Conservation (phyloP, 2,113 vertebrate genomes). For the Diphyllodes magnificus region DNA sequence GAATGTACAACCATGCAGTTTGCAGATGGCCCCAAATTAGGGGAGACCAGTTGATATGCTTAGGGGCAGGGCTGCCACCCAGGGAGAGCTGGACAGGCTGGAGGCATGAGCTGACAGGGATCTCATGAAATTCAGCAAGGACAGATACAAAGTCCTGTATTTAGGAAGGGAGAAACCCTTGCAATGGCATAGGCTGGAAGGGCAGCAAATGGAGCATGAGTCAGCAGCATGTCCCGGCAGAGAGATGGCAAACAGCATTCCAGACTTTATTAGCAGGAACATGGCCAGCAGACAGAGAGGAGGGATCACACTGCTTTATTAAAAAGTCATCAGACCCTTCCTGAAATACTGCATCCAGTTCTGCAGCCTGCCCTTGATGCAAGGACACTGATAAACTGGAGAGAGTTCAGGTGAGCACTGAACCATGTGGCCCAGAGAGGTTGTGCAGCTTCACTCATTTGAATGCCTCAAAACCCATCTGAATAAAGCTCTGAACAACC, state of each 20-base stretch:
- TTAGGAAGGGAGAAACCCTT: background rate
- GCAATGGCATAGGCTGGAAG: background rate
- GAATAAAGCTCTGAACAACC: background rate
- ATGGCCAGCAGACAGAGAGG: background rate
- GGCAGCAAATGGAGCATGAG: background rate
- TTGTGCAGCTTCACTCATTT: accelerated
- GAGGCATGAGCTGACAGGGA: background rate
- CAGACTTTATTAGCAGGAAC: background rate
- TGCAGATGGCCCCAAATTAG: background rate
- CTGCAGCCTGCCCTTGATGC: background rate
- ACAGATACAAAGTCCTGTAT: background rate
- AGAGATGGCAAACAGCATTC: background rate
- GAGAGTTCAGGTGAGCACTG: background rate
- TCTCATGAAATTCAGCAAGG: background rate
- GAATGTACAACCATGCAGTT: background rate
- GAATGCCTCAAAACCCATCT: background rate
- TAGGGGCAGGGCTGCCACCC: background rate
- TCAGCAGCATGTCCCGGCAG: background rate
- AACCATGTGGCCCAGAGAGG: background rate
- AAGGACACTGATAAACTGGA: background rate
- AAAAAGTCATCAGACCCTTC: background rate
- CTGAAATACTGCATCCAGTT: background rate
- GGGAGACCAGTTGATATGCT: background rate
- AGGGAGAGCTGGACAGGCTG: background rate
- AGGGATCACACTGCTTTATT: background rate